Percentiles rank a stretch among this genome's conserved stretches.
Evolutionary conservation across 2,888 invertebrate species (phyloP).

Genomic region (Pollenia labialis): DNA sequence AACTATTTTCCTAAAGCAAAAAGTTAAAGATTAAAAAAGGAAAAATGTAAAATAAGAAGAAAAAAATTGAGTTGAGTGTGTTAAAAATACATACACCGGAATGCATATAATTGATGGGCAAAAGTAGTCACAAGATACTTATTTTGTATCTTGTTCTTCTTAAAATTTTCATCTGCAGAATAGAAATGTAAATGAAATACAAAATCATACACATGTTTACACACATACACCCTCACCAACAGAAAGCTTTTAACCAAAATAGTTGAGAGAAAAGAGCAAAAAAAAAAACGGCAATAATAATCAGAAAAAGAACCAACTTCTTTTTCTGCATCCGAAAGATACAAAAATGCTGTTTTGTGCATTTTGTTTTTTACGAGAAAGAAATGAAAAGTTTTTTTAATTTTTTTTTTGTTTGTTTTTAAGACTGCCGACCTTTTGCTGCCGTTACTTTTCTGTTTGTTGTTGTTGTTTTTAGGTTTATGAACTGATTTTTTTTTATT

Average conservation of each 20-base stretch:
- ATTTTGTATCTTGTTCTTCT: constrained; percentile 51
- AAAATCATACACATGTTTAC: not conserved
- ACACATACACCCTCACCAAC: constrained; percentile 13
- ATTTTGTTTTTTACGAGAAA: constrained; percentile 23
- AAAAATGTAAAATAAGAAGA: constrained; percentile 15
- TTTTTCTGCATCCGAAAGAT: constrained; percentile 15
- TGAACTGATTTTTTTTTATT: constrained; percentile 52
- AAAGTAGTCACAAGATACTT: constrained; percentile 65
- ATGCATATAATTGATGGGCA: constrained; percentile 61
- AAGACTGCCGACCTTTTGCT: constrained; percentile 49
- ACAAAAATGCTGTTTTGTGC: constrained; percentile 4
- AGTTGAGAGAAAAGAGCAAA: not conserved
- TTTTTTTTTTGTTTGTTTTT: constrained; percentile 48
- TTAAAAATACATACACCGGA: constrained; percentile 58
- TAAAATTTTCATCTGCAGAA: constrained; percentile 50
- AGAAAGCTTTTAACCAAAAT: constrained; percentile 59
- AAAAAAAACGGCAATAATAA: constrained; percentile 37
- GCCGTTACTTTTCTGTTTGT: not conserved
- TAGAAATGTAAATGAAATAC: constrained; percentile 9
- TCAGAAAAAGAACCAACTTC: constrained; percentile 27
- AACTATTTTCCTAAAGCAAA: not conserved
- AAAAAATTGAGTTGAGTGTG: constrained; percentile 31
- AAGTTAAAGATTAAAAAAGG: not conserved
- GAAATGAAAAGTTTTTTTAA: constrained; percentile 20
- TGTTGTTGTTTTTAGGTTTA: constrained; percentile 8